A percentile compares a stretch with the other conserved stretches of the same genome.
Conservation (phyloP, 2,888 invertebrate genomes). For the Campoplex nolae region DNA sequence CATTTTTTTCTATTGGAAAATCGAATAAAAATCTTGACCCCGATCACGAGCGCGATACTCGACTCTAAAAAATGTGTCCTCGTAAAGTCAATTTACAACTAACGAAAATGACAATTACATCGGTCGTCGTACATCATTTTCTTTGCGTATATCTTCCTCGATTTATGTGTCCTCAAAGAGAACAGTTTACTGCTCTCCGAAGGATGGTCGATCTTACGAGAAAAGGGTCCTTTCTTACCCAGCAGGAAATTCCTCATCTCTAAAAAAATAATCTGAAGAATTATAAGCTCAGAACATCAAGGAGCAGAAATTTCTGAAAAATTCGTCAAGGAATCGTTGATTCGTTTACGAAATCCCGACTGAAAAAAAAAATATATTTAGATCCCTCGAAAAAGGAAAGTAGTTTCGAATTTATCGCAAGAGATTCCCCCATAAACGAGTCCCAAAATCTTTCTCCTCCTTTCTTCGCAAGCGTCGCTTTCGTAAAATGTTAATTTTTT, state of each 20-base stretch:
- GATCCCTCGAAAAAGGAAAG: conserved; percentile 54
- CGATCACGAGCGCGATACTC: background rate
- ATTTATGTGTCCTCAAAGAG: background rate
- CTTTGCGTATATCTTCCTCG: background rate
- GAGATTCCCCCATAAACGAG: background rate
- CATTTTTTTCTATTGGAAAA: background rate
- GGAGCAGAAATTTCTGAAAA: background rate
- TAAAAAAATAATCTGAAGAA: too few relatives aligned
- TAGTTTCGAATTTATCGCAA: conserved; percentile 38
- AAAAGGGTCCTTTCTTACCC: background rate
- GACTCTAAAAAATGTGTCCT: background rate
- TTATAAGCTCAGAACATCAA: background rate
- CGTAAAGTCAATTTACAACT: background rate
- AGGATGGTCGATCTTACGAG: background rate
- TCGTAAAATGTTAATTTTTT: conserved; percentile 42
- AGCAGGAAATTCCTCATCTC: background rate
- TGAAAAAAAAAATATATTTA: conserved; percentile 5
- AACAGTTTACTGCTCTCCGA: background rate
- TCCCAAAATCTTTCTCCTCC: conserved; percentile 23
- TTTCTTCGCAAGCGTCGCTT: conserved; percentile 14
- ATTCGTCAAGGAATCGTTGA: background rate
- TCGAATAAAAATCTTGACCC: background rate
- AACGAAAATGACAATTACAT: background rate
- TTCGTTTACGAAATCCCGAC: conserved; percentile 11
- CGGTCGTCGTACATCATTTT: background rate